phyloP scores from a whole-genome alignment of 2,113 vertebrate species.

The Macaca mulatta region DNA sequence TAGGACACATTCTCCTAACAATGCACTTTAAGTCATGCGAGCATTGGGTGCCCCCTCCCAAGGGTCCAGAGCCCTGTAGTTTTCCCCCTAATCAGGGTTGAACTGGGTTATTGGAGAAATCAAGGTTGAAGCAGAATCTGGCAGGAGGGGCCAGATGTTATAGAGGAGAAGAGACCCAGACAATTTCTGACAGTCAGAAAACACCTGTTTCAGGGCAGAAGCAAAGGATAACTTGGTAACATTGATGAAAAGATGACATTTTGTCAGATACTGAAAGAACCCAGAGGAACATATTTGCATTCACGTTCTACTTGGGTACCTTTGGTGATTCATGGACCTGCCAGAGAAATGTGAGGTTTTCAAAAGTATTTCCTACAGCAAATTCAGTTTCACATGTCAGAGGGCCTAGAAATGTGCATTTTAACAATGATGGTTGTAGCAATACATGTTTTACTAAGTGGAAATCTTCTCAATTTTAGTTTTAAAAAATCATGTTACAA shows the following conservation, averaged over 20 bases:
- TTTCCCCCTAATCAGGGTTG: background rate
- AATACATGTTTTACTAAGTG: background rate
- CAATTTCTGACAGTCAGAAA: background rate
- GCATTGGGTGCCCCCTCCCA: background rate
- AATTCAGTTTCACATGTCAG: conserved; percentile 8
- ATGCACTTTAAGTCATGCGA: background rate
- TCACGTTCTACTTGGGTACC: background rate
- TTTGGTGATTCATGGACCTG: background rate
- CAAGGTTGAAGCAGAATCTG: background rate
- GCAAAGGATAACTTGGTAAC: background rate
- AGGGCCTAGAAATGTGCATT: background rate
- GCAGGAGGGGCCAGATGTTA: background rate
- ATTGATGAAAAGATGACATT: background rate
- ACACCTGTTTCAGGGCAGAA: background rate
- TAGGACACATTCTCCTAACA: background rate
- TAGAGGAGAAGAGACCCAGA: background rate
- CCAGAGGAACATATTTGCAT: conserved; percentile 36
- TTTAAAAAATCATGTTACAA: background rate
- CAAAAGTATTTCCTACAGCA: conserved; percentile 33
- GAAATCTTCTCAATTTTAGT: background rate
- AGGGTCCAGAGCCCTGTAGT: background rate
- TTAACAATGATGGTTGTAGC: background rate
- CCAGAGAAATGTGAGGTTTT: conserved; percentile 40
- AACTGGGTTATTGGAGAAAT: background rate
- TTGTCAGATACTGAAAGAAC: conserved; percentile 18